phyloP scores from a whole-genome alignment of 2,113 vertebrate species.

The Hoplias malabaricus region DNA sequence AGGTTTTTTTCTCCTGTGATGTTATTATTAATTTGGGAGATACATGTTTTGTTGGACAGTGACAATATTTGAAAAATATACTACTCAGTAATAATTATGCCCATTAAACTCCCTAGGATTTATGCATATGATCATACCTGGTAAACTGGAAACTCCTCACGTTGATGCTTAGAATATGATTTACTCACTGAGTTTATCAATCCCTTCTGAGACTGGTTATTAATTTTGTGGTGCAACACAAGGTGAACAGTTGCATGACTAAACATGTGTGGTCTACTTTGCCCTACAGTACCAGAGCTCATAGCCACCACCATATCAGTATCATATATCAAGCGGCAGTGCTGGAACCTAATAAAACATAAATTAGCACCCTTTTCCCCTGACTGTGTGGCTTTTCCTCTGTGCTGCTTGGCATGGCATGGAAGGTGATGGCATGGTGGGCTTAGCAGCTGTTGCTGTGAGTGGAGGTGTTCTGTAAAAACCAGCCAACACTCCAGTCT shows the following conservation, averaged over 20 bases:
- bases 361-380: slow-evolving; percentile 31
- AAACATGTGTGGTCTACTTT: background rate
- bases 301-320: slow-evolving; percentile 3
- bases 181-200: background rate
- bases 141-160: background rate
- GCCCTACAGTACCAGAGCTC: background rate
- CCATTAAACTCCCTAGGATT: no score
- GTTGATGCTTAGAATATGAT: background rate
- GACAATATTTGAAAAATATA: no score
- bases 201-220: background rate
- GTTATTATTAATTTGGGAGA: no score
- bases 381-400: slow-evolving; percentile 2
- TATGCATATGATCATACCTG: no score
- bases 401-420: slow-evolving; percentile 25
- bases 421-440: background rate
- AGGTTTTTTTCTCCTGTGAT: no score
- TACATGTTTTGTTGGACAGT: no score
- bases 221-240: slow-evolving; percentile 12
- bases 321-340: slow-evolving; percentile 20
- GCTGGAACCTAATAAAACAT: slow-evolving; percentile 34
- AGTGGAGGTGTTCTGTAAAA: slow-evolving; percentile 15
- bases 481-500: background rate
- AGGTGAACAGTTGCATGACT: background rate
- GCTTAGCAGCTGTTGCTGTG: slow-evolving; percentile 35
- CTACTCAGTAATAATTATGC: no score